These are phyloP conservation scores for Spea bombifrons DNA, from an alignment of 2,113 vertebrate species.

Conservation along the genomic window DNA sequence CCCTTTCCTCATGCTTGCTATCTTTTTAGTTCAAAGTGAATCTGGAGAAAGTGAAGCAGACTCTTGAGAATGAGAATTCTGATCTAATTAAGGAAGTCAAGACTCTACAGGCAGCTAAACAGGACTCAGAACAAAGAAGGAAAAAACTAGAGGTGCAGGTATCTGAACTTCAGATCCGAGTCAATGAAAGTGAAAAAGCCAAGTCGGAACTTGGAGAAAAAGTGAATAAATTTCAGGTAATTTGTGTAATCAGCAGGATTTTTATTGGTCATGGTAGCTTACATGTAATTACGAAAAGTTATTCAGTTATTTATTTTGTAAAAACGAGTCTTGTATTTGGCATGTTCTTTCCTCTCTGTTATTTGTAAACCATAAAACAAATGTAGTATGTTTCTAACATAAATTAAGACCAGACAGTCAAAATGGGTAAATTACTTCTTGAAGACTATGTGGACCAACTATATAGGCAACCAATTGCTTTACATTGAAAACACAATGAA, in stretches of 20 bases:
- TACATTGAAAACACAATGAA: too few species aligned
- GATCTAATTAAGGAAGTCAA: conserved; percentile 72
- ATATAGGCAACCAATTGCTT: too few species aligned
- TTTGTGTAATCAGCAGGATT: not conserved
- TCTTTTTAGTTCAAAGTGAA: conserved; percentile 64
- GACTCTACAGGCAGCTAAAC: conserved; percentile 67
- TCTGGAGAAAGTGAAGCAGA: conserved; percentile 76
- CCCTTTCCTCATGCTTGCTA: not conserved
- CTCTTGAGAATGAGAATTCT: conserved; percentile 71
- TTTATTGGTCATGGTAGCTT: not conserved
- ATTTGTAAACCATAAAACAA: too few species aligned
- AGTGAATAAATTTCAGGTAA: conserved; percentile 76
- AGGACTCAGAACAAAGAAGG: conserved; percentile 78
- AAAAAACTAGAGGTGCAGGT: conserved; percentile 77
- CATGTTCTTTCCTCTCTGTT: too few species aligned
- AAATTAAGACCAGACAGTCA: too few species aligned
- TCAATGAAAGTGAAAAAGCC: conserved; percentile 71
- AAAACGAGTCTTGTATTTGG: too few species aligned
- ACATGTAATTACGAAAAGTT: too few species aligned
- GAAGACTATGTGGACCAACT: too few species aligned
- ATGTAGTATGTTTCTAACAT: too few species aligned
- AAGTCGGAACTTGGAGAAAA: conserved; percentile 71
- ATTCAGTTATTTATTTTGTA: too few species aligned
- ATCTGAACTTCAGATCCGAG: conserved; percentile 73
- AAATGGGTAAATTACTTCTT: too few species aligned